Conservation (phyloP, 2,113 vertebrate genomes). For the Rhea pennata region DNA sequence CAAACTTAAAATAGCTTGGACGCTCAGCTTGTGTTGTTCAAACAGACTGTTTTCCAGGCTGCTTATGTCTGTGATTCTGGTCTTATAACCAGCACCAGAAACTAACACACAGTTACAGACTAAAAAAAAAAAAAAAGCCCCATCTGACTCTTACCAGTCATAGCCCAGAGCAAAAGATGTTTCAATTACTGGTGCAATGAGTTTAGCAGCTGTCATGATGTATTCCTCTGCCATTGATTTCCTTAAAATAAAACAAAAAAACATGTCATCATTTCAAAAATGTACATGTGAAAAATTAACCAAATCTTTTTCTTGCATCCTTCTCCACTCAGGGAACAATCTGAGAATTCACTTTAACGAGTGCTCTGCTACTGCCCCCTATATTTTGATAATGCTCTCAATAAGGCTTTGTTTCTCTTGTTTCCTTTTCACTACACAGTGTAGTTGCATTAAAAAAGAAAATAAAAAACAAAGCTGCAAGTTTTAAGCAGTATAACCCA, state of each 20-base stretch:
- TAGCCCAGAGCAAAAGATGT: slow-evolving; percentile 91
- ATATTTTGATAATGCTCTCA: neutral
- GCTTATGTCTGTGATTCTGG: neutral
- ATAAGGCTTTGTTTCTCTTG: neutral
- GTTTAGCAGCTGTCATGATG: slow-evolving; percentile 96
- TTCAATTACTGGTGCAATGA: slow-evolving; percentile 94
- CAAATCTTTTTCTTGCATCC: neutral
- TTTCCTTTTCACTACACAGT: neutral
- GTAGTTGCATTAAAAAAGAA: fast-evolving
- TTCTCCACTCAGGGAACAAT: neutral
- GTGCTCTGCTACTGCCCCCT: neutral
- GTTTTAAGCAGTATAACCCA: neutral
- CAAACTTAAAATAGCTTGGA: neutral
- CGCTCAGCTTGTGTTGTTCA: neutral
- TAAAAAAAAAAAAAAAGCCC: neutral
- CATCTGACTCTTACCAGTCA: slow-evolving; percentile 85
- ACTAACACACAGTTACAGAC: neutral
- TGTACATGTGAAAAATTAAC: neutral
- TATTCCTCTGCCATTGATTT: slow-evolving; percentile 92
- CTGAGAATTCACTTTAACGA: neutral
- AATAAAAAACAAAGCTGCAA: fast-evolving
- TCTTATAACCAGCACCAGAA: neutral
- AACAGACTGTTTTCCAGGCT: neutral
- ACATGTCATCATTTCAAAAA: neutral
- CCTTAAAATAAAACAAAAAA: slow-evolving; percentile 56